Conservation (phyloP, 2,888 invertebrate species). For the Cephus sareptanus region DNA sequence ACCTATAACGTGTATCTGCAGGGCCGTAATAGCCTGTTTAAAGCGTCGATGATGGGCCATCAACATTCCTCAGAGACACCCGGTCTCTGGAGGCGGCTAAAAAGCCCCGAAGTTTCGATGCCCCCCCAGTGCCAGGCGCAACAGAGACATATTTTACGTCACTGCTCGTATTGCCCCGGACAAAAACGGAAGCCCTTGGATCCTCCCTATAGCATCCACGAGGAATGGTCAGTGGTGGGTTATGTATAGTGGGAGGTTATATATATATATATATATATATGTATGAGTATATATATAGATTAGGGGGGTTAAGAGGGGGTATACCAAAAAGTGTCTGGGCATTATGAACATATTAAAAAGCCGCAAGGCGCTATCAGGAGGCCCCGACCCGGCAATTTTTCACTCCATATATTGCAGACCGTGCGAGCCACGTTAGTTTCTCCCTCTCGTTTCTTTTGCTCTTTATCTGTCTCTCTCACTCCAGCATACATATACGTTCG, state of each 20-base stretch:
- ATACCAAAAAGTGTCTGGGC: conserved; percentile 11
- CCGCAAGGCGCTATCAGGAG: conserved; percentile 39
- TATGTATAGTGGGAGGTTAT: background rate
- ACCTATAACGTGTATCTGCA: background rate
- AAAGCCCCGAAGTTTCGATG: conserved; percentile 47
- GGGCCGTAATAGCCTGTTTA: conserved; percentile 2
- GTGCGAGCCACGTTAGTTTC: background rate
- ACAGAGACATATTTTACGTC: conserved; percentile 62
- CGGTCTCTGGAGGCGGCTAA: conserved; percentile 49
- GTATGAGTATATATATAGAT: background rate
- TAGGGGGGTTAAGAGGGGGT: conserved; percentile 5
- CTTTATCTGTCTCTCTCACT: background rate
- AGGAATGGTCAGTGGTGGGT: background rate
- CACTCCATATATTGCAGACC: conserved; percentile 43
- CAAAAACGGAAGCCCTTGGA: conserved; percentile 40
- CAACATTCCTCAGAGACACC: conserved; percentile 59
- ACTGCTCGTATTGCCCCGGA: conserved; percentile 27
- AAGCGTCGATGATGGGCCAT: conserved; percentile 57
- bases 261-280: background rate
- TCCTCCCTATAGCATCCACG: conserved; percentile 7
- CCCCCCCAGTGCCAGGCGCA: conserved; percentile 28
- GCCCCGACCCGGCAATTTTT: conserved; percentile 40
- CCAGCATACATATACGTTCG: background rate
- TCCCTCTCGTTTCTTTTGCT: background rate
- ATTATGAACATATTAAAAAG: conserved; percentile 50